Conservation (phyloP, 2,888 invertebrate species). For the Andrena chrysosceles region DNA sequence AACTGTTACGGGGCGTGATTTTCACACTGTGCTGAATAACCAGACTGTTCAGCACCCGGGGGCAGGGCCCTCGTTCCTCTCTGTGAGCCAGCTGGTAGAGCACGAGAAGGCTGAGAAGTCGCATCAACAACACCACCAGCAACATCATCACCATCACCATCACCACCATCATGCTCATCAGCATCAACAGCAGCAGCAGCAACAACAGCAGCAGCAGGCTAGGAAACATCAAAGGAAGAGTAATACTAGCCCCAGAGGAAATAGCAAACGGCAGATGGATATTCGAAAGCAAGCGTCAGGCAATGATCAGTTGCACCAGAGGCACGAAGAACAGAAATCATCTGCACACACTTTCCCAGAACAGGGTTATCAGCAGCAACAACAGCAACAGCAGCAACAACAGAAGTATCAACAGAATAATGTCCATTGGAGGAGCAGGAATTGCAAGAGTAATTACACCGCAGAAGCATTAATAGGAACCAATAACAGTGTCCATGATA, state of each 20-base stretch:
- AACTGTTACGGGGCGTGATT: slow-evolving; percentile 74
- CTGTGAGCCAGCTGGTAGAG: slow-evolving; percentile 89
- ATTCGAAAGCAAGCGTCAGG: slow-evolving; percentile 76
- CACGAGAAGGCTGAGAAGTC: slow-evolving; percentile 85
- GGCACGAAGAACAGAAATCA: slow-evolving; percentile 78
- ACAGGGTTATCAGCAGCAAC: slow-evolving; percentile 66
- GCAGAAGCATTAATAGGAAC: slow-evolving; percentile 83
- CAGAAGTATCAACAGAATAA: slow-evolving; percentile 81
- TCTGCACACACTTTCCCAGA: slow-evolving; percentile 69
- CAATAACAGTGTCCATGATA: slow-evolving; percentile 78
- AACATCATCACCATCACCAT: slow-evolving; percentile 71
- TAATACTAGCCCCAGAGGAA: slow-evolving; percentile 79
- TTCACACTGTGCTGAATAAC: slow-evolving; percentile 79
- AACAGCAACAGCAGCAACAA: slow-evolving; percentile 71
- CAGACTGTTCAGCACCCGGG: slow-evolving; percentile 82
- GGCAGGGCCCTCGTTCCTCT: slow-evolving; percentile 86
- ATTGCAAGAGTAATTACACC: slow-evolving; percentile 84
- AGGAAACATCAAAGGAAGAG: slow-evolving; percentile 81
- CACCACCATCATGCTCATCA: slow-evolving; percentile 72
- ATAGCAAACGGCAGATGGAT: slow-evolving; percentile 81
- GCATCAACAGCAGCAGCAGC: slow-evolving; percentile 70
- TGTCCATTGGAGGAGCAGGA: slow-evolving; percentile 81
- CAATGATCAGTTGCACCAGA: slow-evolving; percentile 77
- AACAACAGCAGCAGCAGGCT: slow-evolving; percentile 71
- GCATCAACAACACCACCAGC: slow-evolving; percentile 73